Evolutionary conservation across 1,140 invertebrate species (phyloP).

Genomic region (Hermatobates lingyangjiaoensis): DNA sequence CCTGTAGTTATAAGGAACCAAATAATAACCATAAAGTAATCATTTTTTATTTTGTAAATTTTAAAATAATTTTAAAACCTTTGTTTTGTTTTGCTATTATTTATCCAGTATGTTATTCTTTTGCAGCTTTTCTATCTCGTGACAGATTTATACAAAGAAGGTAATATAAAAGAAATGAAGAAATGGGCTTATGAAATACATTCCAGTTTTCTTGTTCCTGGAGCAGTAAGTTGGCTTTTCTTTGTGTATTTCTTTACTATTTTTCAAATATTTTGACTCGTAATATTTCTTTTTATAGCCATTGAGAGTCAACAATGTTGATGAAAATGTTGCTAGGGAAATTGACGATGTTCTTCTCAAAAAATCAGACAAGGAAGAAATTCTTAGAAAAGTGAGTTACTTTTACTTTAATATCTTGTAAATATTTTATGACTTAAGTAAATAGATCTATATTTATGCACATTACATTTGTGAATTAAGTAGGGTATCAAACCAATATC

Average conservation of each 20-base stretch:
- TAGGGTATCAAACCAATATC: background rate
- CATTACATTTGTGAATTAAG: background rate
- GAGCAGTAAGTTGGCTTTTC: slow-evolving; percentile 39
- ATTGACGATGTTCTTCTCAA: slow-evolving; percentile 66
- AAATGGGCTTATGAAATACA: slow-evolving; percentile 97
- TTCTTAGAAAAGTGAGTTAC: slow-evolving; percentile 47
- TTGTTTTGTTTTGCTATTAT: too few relatives aligned
- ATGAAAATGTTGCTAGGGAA: slow-evolving; percentile 69
- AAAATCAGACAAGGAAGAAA: slow-evolving; percentile 74
- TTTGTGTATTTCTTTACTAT: background rate
- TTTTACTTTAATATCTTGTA: too few relatives aligned
- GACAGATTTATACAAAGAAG: slow-evolving; percentile 66
- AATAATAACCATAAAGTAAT: too few relatives aligned
- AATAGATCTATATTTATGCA: background rate
- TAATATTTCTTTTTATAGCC: slow-evolving; percentile 37
- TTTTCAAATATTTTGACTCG: slow-evolving; percentile 5
- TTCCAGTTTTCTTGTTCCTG: slow-evolving; percentile 83
- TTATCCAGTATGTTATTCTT: slow-evolving; percentile 13
- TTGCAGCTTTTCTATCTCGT: slow-evolving; percentile 75
- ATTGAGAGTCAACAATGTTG: slow-evolving; percentile 59
- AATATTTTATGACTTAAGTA: too few relatives aligned
- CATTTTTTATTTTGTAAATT: too few relatives aligned
- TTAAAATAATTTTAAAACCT: too few relatives aligned
- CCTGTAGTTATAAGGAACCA: too few relatives aligned
- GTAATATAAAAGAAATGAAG: slow-evolving; percentile 70